These are phyloP conservation scores for Agapostemon virescens DNA, from an alignment of 2,888 invertebrate species.

Conservation along the genomic window DNA sequence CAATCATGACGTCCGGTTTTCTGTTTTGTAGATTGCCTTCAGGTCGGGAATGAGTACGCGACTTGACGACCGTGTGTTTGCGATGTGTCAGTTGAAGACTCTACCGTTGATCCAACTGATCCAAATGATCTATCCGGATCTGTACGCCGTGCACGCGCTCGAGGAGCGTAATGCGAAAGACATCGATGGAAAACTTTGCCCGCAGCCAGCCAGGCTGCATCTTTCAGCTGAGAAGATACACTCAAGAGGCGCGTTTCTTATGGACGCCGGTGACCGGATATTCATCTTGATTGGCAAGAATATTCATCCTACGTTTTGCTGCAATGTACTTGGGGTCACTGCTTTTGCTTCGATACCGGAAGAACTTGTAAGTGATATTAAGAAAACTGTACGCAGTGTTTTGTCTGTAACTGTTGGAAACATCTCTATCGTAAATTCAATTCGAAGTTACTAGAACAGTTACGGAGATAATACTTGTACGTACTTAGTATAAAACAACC, in stretches of 20 bases:
- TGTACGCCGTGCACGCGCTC: conserved; percentile 92
- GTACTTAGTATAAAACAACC: neutral
- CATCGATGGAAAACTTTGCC: conserved; percentile 80
- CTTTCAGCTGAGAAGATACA: conserved; percentile 93
- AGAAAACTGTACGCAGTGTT: neutral
- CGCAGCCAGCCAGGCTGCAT: conserved; percentile 90
- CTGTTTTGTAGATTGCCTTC: conserved; percentile 87
- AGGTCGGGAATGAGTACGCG: conserved; percentile 93
- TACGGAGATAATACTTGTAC: too few relatives aligned
- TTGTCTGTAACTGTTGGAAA: too few relatives aligned
- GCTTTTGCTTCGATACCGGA: conserved; percentile 89
- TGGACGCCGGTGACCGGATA: conserved; percentile 93
- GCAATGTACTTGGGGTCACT: conserved; percentile 89
- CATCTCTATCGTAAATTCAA: too few relatives aligned
- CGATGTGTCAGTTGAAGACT: conserved; percentile 96
- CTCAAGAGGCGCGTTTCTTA: conserved; percentile 91
- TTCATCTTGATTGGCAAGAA: conserved; percentile 92
- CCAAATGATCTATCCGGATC: conserved; percentile 93
- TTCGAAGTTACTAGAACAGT: too few relatives aligned
- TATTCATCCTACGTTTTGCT: conserved; percentile 88
- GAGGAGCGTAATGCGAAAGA: conserved; percentile 81
- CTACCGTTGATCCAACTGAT: conserved; percentile 90
- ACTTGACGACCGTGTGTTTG: conserved; percentile 95
- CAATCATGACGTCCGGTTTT: neutral
- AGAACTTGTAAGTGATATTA: conserved; percentile 82